Percentiles rank a stretch among this genome's conserved stretches.
These are phyloP conservation scores for Fundulus diaphanus DNA, from an alignment of 2,797 vertebrate genomes.

Conservation along the genomic window DNA sequence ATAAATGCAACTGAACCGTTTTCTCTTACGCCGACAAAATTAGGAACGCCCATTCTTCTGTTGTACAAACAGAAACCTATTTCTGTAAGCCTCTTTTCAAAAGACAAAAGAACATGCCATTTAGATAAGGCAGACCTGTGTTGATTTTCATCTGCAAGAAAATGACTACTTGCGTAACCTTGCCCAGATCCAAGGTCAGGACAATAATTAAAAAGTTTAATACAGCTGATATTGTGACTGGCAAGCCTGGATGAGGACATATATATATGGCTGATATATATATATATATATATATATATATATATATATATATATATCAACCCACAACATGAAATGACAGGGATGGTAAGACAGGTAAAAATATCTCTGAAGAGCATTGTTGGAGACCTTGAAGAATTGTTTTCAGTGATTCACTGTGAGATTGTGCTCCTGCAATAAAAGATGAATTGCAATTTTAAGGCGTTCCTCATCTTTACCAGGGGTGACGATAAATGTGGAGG, in stretches of 20 bases:
- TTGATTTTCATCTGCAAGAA: not conserved
- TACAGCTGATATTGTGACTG: not conserved
- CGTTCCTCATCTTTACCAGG: not conserved
- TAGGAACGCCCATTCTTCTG: not conserved
- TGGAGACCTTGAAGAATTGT: not conserved
- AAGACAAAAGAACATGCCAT: not conserved
- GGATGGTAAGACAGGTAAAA: not conserved
- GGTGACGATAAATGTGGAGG: constrained; percentile 1
- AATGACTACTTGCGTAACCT: not conserved
- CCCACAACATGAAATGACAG: not conserved
- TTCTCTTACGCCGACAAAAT: not conserved
- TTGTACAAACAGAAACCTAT: not conserved
- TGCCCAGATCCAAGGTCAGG: not conserved
- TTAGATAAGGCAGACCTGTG: not conserved
- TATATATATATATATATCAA: too few relatives aligned
- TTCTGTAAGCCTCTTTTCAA: not conserved
- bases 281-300: too few relatives aligned
- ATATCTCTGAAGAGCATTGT: not conserved
- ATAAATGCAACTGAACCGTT: not conserved
- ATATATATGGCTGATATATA: too few relatives aligned
- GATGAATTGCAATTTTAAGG: not conserved
- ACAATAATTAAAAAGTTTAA: not conserved
- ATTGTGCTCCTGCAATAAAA: not conserved
- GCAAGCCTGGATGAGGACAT: not conserved
- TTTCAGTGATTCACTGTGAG: not conserved